Conservation (phyloP, 1,140 invertebrate genomes). For the Anoplophora glabripennis region DNA sequence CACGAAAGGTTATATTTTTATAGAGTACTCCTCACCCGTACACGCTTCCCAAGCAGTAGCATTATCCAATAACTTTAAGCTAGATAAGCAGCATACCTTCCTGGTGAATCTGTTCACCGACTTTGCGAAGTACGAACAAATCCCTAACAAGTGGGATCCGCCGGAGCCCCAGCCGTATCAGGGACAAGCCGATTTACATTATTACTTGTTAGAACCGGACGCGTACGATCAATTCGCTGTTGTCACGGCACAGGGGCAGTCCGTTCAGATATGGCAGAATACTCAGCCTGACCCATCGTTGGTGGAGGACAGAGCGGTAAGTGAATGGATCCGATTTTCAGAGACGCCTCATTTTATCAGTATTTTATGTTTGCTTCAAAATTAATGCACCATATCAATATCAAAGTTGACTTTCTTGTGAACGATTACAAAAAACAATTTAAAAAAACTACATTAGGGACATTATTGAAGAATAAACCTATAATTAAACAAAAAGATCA, state of each 20-base stretch:
- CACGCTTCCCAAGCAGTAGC: conserved; percentile 86
- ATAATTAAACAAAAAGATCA: too few relatives aligned
- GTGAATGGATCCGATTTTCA: conserved; percentile 24
- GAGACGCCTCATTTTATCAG: too few relatives aligned
- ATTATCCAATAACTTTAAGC: conserved; percentile 85
- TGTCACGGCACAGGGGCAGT: conserved; percentile 73
- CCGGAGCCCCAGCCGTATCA: conserved; percentile 84
- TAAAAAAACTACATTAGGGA: too few relatives aligned
- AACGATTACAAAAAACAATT: too few relatives aligned
- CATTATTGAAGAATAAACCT: too few relatives aligned
- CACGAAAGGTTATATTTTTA: conserved; percentile 93
- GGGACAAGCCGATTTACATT: conserved; percentile 84
- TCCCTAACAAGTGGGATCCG: conserved; percentile 89
- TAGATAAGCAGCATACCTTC: conserved; percentile 96
- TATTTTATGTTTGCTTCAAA: too few relatives aligned
- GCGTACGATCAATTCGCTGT: conserved; percentile 94
- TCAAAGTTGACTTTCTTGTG: too few relatives aligned
- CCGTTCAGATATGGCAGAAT: conserved; percentile 88
- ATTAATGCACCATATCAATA: too few relatives aligned
- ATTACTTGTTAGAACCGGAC: conserved; percentile 88
- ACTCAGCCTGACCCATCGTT: conserved; percentile 80
- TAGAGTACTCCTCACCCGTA: conserved; percentile 82
- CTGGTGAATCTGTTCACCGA: conserved; percentile 94
- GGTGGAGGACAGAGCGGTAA: conserved; percentile 80
- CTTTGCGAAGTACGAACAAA: conserved; percentile 84